Evolutionary conservation across 2,888 invertebrate genomes (phyloP).

Genomic region (Geophilus truncorum): DNA sequence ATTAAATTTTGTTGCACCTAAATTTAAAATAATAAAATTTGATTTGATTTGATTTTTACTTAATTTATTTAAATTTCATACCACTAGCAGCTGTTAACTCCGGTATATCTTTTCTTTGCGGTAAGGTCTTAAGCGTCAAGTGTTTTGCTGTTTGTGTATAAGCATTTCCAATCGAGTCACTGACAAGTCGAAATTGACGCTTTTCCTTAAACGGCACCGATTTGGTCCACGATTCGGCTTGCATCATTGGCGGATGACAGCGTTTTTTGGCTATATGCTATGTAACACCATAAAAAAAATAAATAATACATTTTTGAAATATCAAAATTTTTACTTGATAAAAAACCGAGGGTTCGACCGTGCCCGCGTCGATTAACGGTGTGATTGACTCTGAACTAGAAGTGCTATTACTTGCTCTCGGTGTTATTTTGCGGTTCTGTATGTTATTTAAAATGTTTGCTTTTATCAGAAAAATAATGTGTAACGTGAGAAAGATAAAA

Average conservation of each 20-base stretch:
- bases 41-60: not conserved
- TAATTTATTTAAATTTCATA: not conserved
- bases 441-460: not conserved
- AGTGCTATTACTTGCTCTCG: not conserved
- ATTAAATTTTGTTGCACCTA: not conserved
- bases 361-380: not conserved
- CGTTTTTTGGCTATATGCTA: constrained; percentile 14
- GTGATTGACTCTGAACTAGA: not conserved
- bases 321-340: not conserved
- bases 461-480: not conserved
- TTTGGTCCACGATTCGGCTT: constrained; percentile 59
- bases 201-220: constrained; percentile 61
- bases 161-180: constrained; percentile 63
- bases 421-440: not conserved
- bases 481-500: too few species aligned
- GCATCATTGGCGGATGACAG: constrained; percentile 18
- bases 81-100: constrained; percentile 10
- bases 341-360: not conserved
- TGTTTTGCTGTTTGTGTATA: constrained; percentile 56
- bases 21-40: not conserved
- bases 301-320: not conserved
- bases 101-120: constrained; percentile 41
- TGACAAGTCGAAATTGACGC: constrained; percentile 52
- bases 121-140: constrained; percentile 54
- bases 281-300: not conserved